phyloP scores from a whole-genome alignment of 2,888 invertebrate species.

The Melinaea menophilus region DNA sequence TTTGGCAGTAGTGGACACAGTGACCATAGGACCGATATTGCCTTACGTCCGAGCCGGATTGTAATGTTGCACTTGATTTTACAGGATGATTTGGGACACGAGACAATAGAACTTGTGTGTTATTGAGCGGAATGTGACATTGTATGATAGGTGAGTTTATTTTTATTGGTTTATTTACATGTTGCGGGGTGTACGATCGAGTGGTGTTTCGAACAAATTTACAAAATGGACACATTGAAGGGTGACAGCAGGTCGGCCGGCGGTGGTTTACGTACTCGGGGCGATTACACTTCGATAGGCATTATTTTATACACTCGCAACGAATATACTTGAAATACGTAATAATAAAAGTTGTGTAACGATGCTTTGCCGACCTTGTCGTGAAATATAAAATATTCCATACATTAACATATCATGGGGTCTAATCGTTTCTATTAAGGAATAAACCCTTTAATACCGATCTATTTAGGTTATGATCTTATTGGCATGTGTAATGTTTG shows the following conservation, averaged over 20 bases:
- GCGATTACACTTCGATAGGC: constrained; percentile 43
- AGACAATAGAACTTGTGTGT: constrained; percentile 69
- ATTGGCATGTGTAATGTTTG: constrained; percentile 35
- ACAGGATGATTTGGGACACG: constrained; percentile 72
- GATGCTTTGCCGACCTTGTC: constrained; percentile 54
- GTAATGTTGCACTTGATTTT: constrained; percentile 73
- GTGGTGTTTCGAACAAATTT: constrained; percentile 60
- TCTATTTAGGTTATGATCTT: constrained; percentile 24
- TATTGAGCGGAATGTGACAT: constrained; percentile 79
- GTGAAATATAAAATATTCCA: constrained; percentile 44
- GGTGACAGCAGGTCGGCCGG: constrained; percentile 56
- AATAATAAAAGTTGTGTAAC: constrained; percentile 61
- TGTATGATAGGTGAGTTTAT: constrained; percentile 73
- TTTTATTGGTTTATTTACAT: constrained; percentile 72
- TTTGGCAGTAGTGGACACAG: constrained; percentile 72
- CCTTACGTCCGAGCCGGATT: constrained; percentile 71
- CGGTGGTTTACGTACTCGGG: constrained; percentile 47
- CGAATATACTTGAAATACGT: constrained; percentile 34
- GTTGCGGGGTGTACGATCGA: constrained; percentile 52
- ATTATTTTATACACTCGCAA: constrained; percentile 37
- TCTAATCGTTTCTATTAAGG: background rate
- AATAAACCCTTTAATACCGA: constrained; percentile 1
- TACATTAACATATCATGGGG: constrained; percentile 29
- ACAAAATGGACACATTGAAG: constrained; percentile 66
- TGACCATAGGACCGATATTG: constrained; percentile 75